Evolutionary conservation across 2,888 invertebrate genomes (phyloP), one percentile per base, ranked within the genome.

Genomic region (Eupithecia subfuscata): DNA sequence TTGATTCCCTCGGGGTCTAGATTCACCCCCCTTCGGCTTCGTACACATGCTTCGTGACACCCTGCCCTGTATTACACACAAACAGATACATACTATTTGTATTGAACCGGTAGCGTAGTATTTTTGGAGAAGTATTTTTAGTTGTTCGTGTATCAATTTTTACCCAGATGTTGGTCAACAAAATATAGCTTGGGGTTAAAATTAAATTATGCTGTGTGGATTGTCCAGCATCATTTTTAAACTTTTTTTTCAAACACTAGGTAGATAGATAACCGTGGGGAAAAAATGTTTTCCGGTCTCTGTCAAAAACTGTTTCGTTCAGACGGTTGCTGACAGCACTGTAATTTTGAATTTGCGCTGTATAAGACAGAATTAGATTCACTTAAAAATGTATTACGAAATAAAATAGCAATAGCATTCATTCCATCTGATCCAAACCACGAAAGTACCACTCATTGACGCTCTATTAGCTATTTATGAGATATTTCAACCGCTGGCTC

Each of bases 401-500:
- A 56, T 22, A 22, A 56, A 22, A 4, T 11, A 56, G 56, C n/a
- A 22, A 22, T 22, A 56, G 25, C 60, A 6, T 60, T 25, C 1
- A 25, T 67, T 64, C 37, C 30, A 67, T 67, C 45, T 45, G 37
- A 69, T 45, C 2, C 60, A 73, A 45, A 22, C 16, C 34, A 64
- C 64, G 64, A 56, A 67, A 52, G 45, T 48, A 40, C 12, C 22
- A 52, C n/a, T 65, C 67, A 64, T 60, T 65, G 69, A 64, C 34
- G 52, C 30, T 22, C 52, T 64, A 65, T 70, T 43, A n/a, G 56
- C 34, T 72, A 72, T 67, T 70, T 37, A 75, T 18, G 18, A 43
- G n/a, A 69, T 63, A 75, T 71, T 71, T 64, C 30, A 63, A 30
- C 63, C 16, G 30, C 48, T 56, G 40, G 30, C 64, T 71, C 48